A percentile compares a stretch with the other conserved stretches of the same genome.
Evolutionary conservation across 2,888 invertebrate species (phyloP).

Genomic region (Coelogynopora nodosa): DNA sequence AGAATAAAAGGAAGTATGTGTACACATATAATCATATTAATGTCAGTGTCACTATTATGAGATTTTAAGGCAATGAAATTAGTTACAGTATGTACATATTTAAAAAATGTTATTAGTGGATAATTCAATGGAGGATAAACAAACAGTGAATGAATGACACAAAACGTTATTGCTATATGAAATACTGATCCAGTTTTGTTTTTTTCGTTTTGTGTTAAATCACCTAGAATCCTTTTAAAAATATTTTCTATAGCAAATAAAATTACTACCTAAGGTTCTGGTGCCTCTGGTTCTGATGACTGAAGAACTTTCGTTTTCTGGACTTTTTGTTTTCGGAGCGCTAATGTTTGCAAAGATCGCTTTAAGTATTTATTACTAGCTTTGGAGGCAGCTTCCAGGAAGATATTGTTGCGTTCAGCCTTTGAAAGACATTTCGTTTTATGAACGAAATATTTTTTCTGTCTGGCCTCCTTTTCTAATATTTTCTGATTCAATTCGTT

Average conservation of each 20-base stretch:
- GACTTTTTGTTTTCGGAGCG: background rate
- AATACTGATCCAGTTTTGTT: background rate
- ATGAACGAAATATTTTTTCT: background rate
- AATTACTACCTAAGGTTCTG: background rate
- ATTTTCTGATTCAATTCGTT: too few species aligned
- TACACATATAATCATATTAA: background rate
- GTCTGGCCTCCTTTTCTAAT: background rate
- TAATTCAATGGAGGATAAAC: background rate
- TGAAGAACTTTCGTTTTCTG: background rate
- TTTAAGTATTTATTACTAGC: background rate
- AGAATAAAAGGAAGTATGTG: background rate
- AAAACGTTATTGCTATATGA: background rate
- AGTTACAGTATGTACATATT: background rate
- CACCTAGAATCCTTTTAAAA: background rate
- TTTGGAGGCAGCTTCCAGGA: background rate
- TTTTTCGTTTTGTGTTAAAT: background rate
- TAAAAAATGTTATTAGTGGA: background rate
- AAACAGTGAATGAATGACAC: background rate
- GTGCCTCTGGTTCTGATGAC: background rate
- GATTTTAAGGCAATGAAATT: background rate
- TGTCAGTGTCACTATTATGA: background rate
- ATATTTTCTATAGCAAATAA: background rate
- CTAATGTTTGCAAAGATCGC: background rate
- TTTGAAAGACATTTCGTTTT: background rate
- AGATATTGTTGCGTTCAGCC: background rate